Conservation (phyloP, 2,888 invertebrate species). For the Taphrorychus bicolor region DNA sequence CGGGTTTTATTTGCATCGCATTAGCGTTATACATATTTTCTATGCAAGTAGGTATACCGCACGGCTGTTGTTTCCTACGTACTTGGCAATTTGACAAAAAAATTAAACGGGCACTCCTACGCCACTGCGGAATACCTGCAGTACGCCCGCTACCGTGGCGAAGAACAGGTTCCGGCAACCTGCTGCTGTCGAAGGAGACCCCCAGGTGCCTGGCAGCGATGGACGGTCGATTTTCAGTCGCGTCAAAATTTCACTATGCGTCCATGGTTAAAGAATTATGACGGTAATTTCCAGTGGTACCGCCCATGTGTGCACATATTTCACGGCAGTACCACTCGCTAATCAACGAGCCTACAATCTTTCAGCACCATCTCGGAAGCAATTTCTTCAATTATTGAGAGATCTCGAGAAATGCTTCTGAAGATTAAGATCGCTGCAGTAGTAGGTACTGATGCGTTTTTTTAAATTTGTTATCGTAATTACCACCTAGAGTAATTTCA, state of each 20-base stretch:
- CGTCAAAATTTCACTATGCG: background rate
- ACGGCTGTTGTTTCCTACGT: no score
- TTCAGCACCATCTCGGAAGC: slow-evolving; percentile 25
- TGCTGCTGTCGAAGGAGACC: slow-evolving; percentile 26
- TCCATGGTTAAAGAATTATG: background rate
- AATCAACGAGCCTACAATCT: slow-evolving; percentile 7
- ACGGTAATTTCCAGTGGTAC: background rate
- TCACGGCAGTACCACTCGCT: slow-evolving; percentile 16
- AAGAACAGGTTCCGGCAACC: slow-evolving; percentile 38
- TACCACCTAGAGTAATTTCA: no score
- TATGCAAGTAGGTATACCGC: background rate
- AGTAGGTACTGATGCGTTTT: background rate
- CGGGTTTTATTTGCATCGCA: background rate
- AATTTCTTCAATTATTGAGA: slow-evolving; percentile 16
- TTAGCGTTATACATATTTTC: background rate
- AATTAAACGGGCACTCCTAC: slow-evolving; percentile 7
- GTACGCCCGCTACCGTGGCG: slow-evolving; percentile 29
- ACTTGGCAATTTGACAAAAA: background rate
- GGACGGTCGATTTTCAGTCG: slow-evolving; percentile 6
- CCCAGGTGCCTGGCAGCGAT: slow-evolving; percentile 13
- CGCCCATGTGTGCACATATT: slow-evolving; percentile 9
- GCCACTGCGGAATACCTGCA: slow-evolving; percentile 32
- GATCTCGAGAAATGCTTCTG: slow-evolving; percentile 1
- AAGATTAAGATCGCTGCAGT: background rate
- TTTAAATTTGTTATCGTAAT: background rate